Evolutionary conservation across 2,113 vertebrate genomes (phyloP).

Genomic region (Procavia capensis): DNA sequence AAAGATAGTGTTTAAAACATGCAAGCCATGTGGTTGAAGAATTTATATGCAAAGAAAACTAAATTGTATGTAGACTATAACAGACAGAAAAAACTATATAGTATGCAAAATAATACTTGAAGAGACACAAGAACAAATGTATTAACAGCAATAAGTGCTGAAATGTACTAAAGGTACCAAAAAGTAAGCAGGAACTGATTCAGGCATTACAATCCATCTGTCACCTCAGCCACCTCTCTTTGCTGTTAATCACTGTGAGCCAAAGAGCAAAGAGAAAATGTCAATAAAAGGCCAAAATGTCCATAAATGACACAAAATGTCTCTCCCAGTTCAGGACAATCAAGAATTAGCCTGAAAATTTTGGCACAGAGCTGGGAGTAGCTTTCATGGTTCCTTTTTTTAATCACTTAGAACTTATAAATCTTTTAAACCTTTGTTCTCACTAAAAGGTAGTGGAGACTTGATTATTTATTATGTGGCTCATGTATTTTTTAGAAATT

Average conservation of each 20-base stretch:
- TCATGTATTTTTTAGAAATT: neutral
- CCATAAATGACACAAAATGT: neutral
- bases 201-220: neutral
- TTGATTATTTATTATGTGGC: neutral
- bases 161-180: neutral
- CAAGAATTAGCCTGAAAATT: neutral
- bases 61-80: neutral
- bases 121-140: neutral
- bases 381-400: neutral
- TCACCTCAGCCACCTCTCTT: neutral
- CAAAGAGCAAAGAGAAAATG: neutral
- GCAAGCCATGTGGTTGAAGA: neutral
- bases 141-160: neutral
- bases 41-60: conserved; percentile 1
- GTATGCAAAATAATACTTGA: neutral
- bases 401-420: neutral
- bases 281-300: neutral
- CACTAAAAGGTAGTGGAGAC: neutral
- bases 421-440: conserved; percentile 1
- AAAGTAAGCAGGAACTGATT: neutral
- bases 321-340: neutral
- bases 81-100: neutral
- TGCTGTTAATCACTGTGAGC: neutral
- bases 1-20: neutral
- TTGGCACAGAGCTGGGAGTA: neutral